Evolutionary conservation across 1,140 invertebrate species (phyloP).

Genomic region (Drosophila willistoni): DNA sequence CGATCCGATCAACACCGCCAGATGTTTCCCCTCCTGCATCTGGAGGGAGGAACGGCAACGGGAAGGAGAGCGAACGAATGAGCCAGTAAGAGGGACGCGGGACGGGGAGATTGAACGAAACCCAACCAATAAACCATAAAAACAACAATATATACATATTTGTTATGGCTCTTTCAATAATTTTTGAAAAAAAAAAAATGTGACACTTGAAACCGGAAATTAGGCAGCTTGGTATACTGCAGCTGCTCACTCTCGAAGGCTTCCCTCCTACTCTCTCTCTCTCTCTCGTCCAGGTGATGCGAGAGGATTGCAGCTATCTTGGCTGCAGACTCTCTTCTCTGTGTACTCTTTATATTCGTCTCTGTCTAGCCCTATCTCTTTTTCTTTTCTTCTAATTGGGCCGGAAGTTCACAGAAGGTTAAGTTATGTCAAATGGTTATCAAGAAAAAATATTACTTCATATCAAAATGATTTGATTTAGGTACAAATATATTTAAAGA

Average conservation of each 20-base stretch:
- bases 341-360: not conserved
- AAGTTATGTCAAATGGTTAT: not conserved
- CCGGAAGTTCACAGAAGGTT: slow-evolving; percentile 6
- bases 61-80: slow-evolving; percentile 22
- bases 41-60: not conserved
- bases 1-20: slow-evolving; percentile 46
- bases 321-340: not conserved
- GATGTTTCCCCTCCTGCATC: slow-evolving; percentile 56
- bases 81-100: not conserved
- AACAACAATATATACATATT: slow-evolving; percentile 53
- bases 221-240: slow-evolving; percentile 62
- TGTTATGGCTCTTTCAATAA: slow-evolving; percentile 77
- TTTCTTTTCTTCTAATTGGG: not conserved
- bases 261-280: not conserved
- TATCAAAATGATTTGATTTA: not conserved
- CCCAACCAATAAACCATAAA: slow-evolving; percentile 72
- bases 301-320: not conserved
- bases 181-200: slow-evolving; percentile 60
- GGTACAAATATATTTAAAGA: not conserved
- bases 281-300: slow-evolving; percentile 12
- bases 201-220: slow-evolving; percentile 80
- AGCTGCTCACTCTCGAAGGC: slow-evolving; percentile 61
- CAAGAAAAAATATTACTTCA: not conserved
- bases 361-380: slow-evolving; percentile 31
- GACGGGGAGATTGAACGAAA: slow-evolving; percentile 31